Evolutionary conservation across 1,140 invertebrate species (phyloP).

Genomic region (Popillia japonica): DNA sequence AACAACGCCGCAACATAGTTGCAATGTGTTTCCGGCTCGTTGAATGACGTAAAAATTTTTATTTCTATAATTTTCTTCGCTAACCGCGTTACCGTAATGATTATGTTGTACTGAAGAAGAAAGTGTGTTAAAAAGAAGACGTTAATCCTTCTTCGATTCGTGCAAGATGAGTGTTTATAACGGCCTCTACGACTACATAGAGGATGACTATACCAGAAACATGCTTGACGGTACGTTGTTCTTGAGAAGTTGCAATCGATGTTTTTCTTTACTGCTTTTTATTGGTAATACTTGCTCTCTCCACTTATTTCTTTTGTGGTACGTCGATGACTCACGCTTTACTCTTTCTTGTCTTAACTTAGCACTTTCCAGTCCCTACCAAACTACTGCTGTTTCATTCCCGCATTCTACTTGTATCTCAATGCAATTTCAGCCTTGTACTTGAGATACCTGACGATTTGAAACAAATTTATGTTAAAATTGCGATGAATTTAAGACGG

Average conservation of each 20-base stretch:
- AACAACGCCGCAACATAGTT: conserved; percentile 7
- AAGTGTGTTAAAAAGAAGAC: conserved; percentile 27
- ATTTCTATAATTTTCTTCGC: background rate
- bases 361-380: conserved; percentile 29
- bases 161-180: conserved; percentile 42
- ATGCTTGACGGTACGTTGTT: conserved; percentile 46
- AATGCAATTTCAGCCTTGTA: conserved; percentile 5
- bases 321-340: background rate
- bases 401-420: conserved; percentile 5
- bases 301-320: background rate
- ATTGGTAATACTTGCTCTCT: conserved; percentile 15
- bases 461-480: too few species aligned
- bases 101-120: background rate
- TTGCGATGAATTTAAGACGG: too few species aligned
- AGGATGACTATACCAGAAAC: conserved; percentile 47
- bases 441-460: background rate
- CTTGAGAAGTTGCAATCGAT: conserved; percentile 23
- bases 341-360: conserved; percentile 11
- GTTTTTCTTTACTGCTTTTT: background rate
- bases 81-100: background rate
- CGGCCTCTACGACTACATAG: conserved; percentile 43
- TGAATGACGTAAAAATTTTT: background rate
- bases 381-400: background rate
- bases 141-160: background rate
- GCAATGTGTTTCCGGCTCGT: background rate